phyloP scores from a whole-genome alignment of 2,888 invertebrate species.

The Bombyx huttoni region DNA sequence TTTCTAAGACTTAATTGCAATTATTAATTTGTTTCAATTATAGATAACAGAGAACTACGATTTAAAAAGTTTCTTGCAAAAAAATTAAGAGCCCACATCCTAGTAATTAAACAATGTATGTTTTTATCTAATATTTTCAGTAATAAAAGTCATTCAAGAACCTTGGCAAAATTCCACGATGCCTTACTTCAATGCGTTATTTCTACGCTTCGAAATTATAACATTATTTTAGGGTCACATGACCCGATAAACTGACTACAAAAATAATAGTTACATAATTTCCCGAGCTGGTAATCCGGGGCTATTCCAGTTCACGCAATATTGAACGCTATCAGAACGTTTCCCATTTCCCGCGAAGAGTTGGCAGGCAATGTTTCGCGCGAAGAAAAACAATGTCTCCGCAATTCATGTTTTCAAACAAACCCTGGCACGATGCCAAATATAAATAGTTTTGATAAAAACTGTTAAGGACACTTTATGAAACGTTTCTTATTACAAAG shows the following conservation, averaged over 20 bases:
- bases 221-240: conserved; percentile 9
- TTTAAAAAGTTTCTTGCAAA: too few species aligned
- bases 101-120: too few species aligned
- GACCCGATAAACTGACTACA: conserved; percentile 5
- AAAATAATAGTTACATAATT: conserved; percentile 33
- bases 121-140: too few species aligned
- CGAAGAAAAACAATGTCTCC: conserved; percentile 43
- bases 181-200: not conserved
- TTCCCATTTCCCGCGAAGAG: conserved; percentile 23
- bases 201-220: not conserved
- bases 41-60: too few species aligned
- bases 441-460: conserved; percentile 23
- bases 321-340: conserved; percentile 11
- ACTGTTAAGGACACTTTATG: conserved; percentile 20
- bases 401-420: conserved; percentile 53
- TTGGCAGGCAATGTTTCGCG: conserved; percentile 17
- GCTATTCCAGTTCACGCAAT: conserved; percentile 32
- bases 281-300: conserved; percentile 8
- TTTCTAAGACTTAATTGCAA: too few species aligned
- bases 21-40: too few species aligned
- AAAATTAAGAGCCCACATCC: too few species aligned
- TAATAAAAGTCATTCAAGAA: too few species aligned
- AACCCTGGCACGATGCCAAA: conserved; percentile 45
- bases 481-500: conserved; percentile 9
- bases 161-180: too few species aligned